Percentiles rank a stretch among this genome's conserved stretches.
phyloP scores from a whole-genome alignment of 2,888 invertebrate species.

The Drosophila mettleri region DNA sequence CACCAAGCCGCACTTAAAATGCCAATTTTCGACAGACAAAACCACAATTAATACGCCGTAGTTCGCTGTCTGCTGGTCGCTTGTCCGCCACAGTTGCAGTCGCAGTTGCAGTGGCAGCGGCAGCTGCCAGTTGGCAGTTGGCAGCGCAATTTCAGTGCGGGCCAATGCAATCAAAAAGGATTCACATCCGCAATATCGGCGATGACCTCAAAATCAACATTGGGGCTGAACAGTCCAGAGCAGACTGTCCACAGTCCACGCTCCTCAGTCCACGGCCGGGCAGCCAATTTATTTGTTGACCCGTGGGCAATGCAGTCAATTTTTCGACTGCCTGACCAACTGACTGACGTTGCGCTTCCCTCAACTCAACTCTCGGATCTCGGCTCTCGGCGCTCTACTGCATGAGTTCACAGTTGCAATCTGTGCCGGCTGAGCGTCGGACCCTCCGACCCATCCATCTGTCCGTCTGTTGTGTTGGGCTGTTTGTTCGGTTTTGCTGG shows the following conservation, averaged over 20 bases:
- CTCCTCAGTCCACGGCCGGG: slow-evolving; percentile 11
- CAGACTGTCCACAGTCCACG: slow-evolving; percentile 5
- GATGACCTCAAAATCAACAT: slow-evolving; percentile 82
- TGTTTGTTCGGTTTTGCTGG: slow-evolving; percentile 55
- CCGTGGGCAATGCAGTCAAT: slow-evolving; percentile 81
- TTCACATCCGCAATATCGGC: slow-evolving; percentile 81
- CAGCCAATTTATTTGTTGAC: slow-evolving; percentile 79
- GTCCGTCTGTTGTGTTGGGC: slow-evolving; percentile 23
- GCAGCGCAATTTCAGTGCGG: slow-evolving; percentile 48
- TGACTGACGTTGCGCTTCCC: slow-evolving; percentile 17
- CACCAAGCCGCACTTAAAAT: slow-evolving; percentile 81
- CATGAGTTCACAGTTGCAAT: slow-evolving; percentile 45
- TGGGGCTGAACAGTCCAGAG: slow-evolving; percentile 13
- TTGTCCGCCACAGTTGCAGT: slow-evolving; percentile 1
- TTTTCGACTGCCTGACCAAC: slow-evolving; percentile 71
- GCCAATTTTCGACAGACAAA: slow-evolving; percentile 77
- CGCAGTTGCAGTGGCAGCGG: slow-evolving; percentile 25
- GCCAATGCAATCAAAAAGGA: slow-evolving; percentile 79
- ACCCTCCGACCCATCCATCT: neutral
- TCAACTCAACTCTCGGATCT: too few species aligned
- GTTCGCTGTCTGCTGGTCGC: slow-evolving; percentile 22
- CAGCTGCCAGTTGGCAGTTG: slow-evolving; percentile 46
- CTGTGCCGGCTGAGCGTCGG: slow-evolving; percentile 49
- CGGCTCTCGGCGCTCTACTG: slow-evolving; percentile 3
- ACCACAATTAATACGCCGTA: slow-evolving; percentile 77